Evolutionary conservation across 2,797 vertebrate species (phyloP), one percentile per base, ranked within the genome.

Genomic region (Enteromius trimaculatus): DNA sequence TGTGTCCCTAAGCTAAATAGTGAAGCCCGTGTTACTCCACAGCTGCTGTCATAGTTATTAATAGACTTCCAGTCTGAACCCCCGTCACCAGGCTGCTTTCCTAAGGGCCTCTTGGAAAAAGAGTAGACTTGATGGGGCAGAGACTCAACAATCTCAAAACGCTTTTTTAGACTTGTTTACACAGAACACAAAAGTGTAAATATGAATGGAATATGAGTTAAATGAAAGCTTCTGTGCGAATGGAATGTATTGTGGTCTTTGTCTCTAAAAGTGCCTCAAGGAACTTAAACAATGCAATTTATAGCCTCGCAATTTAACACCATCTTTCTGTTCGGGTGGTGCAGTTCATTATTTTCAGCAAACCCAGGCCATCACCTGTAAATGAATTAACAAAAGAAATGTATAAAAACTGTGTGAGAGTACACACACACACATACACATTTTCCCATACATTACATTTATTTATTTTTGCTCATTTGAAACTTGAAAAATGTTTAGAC

Each of bases 51-150:
- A 88, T 31, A 64, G 79, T 71, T 89, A 88, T 81, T 86, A 79
- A 85, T 83, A 92, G 86, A 71, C 60, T 88, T 90, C 70, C 84
- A 55, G 49, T 90, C 86, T 89, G 84, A 90, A 90, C 84, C 71
- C 71, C 68, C 75, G 84, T 89, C 89, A 88, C 91, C 85, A 89
- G 84, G 65, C 81, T 87, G 62, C 84, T 86, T 81, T 88, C 83
- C 87, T 86, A 71, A 84, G 88, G 86, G 77, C 80, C 86, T 89
- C 86, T 66, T 64, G 71, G 80, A 86, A 68, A 84, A 84, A 83
- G 87, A 79, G 37, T 83, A 80, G 44, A 55, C 10, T 37, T 29
- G 74, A 86, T 72, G 55, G 39, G 8, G 9, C 66, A 26, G 49
- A 86, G 16, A 66, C 9, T 34, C 29, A 65, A 44, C 16, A 26